Evolutionary conservation across 2,797 vertebrate genomes (phyloP).

Genomic region (Mionectes olivaceus): DNA sequence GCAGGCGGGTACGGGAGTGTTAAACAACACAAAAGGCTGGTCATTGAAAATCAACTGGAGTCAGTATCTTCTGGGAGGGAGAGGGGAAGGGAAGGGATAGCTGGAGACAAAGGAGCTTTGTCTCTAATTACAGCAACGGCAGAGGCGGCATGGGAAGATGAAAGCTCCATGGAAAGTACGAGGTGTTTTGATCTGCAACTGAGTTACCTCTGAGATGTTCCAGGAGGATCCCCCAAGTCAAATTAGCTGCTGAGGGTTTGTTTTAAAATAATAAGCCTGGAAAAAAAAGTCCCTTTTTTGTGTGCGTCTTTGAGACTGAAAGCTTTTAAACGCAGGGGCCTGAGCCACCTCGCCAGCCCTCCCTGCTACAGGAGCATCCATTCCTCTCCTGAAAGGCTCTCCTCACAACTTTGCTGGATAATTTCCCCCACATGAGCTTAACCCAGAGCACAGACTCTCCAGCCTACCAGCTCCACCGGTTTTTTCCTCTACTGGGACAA

Average conservation of each 20-base stretch:
- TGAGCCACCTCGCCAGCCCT: background rate
- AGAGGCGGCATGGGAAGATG: background rate
- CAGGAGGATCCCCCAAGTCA: background rate
- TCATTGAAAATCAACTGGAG: background rate
- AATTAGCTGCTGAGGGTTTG: background rate
- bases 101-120: background rate
- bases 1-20: background rate
- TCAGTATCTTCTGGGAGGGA: background rate
- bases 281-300: background rate
- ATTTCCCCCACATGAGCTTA: accelerated
- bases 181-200: background rate
- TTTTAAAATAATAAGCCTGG: background rate
- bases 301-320: background rate
- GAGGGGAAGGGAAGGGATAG: background rate
- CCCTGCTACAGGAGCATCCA: background rate
- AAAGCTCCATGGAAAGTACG: background rate
- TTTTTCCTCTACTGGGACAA: background rate
- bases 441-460: background rate
- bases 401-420: background rate
- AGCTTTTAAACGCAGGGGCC: background rate
- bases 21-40: background rate
- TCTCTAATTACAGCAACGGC: slow-evolving; percentile 19
- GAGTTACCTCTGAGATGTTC: background rate
- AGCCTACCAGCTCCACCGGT: no score
- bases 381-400: background rate